Percentiles rank a stretch among this genome's conserved stretches.
Conservation (phyloP, 2,888 invertebrate species). For the Lasioglossum calceatum region DNA sequence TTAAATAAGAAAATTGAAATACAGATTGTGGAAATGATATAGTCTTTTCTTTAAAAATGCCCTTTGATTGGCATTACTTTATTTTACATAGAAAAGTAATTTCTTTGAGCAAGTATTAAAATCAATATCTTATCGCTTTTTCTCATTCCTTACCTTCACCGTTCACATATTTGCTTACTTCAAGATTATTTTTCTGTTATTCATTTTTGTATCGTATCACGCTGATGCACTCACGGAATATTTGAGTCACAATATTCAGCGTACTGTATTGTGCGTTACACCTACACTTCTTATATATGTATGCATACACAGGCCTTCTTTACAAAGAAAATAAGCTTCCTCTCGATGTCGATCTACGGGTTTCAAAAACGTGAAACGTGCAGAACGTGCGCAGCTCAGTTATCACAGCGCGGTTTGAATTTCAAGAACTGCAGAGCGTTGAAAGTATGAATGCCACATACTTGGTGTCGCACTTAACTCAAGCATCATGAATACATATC, state of each 20-base stretch:
- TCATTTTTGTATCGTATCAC: neutral
- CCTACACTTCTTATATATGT: neutral
- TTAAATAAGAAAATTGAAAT: neutral
- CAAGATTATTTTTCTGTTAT: neutral
- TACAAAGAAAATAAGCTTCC: neutral
- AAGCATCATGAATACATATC: neutral
- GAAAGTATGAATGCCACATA: neutral
- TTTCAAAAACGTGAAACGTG: neutral
- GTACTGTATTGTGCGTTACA: neutral
- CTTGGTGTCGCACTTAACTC: neutral
- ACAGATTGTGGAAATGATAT: too few relatives aligned
- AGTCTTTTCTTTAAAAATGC: neutral
- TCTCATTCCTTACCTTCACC: too few relatives aligned
- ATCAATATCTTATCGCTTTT: neutral
- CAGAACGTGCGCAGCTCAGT: neutral
- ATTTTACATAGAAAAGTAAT: neutral
- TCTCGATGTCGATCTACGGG: neutral
- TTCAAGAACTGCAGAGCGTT: neutral
- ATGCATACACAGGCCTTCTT: neutral
- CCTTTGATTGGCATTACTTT: neutral
- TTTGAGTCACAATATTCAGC: neutral
- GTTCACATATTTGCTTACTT: neutral
- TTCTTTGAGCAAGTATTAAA: neutral
- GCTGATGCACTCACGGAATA: neutral
- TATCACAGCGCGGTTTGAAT: neutral